Evolutionary conservation across 2,113 vertebrate genomes (phyloP).

Genomic region (Heterocephalus glaber): DNA sequence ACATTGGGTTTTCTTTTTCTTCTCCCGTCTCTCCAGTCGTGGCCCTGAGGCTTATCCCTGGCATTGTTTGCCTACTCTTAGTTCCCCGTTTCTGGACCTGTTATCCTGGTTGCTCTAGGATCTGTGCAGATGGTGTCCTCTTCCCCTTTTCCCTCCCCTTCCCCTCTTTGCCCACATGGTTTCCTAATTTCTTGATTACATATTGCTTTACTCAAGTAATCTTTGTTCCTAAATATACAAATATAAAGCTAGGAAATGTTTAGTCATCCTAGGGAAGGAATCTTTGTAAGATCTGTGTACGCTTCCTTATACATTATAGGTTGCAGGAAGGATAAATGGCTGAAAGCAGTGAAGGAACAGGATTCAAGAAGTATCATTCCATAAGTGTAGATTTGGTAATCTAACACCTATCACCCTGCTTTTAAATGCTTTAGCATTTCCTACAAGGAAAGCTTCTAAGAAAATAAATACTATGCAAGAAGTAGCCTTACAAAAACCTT

Average conservation of each 20-base stretch:
- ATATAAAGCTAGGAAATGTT: conserved; percentile 18
- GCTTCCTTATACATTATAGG: background rate
- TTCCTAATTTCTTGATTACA: background rate
- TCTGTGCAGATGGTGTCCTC: background rate
- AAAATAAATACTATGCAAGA: conserved; percentile 65
- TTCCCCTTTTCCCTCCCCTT: background rate
- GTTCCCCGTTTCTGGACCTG: background rate
- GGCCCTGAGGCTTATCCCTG: background rate
- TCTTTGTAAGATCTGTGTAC: conserved; percentile 9
- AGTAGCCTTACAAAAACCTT: conserved; percentile 41
- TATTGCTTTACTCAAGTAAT: conserved; percentile 46
- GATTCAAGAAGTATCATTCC: conserved; percentile 45
- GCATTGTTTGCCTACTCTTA: background rate
- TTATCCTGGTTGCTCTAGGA: background rate
- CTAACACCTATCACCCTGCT: conserved; percentile 40
- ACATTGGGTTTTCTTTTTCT: background rate
- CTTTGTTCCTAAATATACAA: conserved; percentile 30
- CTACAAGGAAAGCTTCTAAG: conserved; percentile 53
- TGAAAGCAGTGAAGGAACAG: conserved; percentile 41
- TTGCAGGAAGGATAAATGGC: conserved; percentile 39
- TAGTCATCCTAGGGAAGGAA: conserved; percentile 17
- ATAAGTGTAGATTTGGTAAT: conserved; percentile 55
- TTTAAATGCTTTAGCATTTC: conserved; percentile 52
- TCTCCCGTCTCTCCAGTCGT: background rate
- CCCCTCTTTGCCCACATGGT: background rate